These are phyloP conservation scores for Cheirogaleus medius DNA, from an alignment of 2,113 vertebrate genomes.

Conservation along the genomic window DNA sequence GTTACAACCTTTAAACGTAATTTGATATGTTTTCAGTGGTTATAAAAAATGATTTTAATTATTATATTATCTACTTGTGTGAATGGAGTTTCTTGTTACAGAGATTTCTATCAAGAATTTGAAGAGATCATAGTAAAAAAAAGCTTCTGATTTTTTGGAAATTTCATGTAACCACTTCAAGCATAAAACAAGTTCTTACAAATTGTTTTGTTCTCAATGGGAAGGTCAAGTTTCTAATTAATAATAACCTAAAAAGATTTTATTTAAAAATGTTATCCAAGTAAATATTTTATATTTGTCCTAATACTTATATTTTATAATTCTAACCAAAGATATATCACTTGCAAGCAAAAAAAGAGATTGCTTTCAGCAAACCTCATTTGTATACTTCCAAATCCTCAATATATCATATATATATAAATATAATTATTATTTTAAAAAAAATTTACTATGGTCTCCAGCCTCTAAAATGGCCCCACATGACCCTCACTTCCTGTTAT, in stretches of 20 bases:
- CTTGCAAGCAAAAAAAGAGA: background rate
- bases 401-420: background rate
- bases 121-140: slow-evolving; percentile 21
- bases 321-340: background rate
- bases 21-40: slow-evolving; percentile 31
- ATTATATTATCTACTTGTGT: slow-evolving; percentile 41
- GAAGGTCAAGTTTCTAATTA: slow-evolving; percentile 17
- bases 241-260: background rate
- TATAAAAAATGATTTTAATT: slow-evolving; percentile 49
- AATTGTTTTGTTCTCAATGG: background rate
- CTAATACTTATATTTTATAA: background rate
- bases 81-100: slow-evolving; percentile 18
- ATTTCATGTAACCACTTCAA: slow-evolving; percentile 35
- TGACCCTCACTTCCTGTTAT: background rate
- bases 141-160: background rate
- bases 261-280: background rate
- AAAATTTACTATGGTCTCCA: background rate
- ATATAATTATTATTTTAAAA: background rate
- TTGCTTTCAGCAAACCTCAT: background rate
- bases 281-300: background rate
- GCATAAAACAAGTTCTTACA: background rate
- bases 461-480: background rate
- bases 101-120: slow-evolving; percentile 46
- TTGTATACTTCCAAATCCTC: background rate
- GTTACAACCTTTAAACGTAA: slow-evolving; percentile 31